Evolutionary conservation across 2,797 vertebrate genomes (phyloP), one percentile per base, ranked within the genome.

Genomic region (Lacerta agilis): DNA sequence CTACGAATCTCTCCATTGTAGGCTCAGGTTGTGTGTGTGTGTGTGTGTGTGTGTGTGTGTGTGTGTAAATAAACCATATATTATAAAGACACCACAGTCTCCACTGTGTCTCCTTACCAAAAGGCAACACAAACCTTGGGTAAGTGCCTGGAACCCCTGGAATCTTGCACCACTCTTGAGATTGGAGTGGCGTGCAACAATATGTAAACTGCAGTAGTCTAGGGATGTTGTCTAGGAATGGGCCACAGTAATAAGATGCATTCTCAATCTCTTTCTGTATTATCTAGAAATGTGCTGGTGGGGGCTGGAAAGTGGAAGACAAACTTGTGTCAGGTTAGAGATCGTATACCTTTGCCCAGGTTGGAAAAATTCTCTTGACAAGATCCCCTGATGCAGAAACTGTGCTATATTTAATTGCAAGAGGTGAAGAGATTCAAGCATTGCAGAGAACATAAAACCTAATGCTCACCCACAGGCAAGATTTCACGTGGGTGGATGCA

Each of bases 401-500:
- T 88, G 87, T 18, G 76, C 66, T 92, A 79, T 84, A 85, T 94
- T 94, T 91, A 87, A 94, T 88, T 83, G 79, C 11, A 67, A 93
- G 85, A 93, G 77, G 86, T 89, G 89, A 77, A 92, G 89, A 92
- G 80, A 88, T 93, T 79, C 88, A 90, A 93, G 85, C 61, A 58
- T 41, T 87, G 83, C 88, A 91, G 43, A 86, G 87, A 93, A 85
- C 67, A 91, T 92, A 92, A 94, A 94, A 94, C 89, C 90, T 94
- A 49, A 85, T 94, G 81, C 87, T 94, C 90, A 92, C 92, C 90
- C 92, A 92, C 90, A 93, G 90, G 93, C 94, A 95, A 94, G 91
- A 92, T 92, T 93, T 87, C 90, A 89, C 84, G 94, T 95, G 94
- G 93, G 94, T 38, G 93, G 94, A 96, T 94, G 86, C 94, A 89